Evolutionary conservation across 2,888 invertebrate species (phyloP).

Genomic region (Lepidonotus clava): DNA sequence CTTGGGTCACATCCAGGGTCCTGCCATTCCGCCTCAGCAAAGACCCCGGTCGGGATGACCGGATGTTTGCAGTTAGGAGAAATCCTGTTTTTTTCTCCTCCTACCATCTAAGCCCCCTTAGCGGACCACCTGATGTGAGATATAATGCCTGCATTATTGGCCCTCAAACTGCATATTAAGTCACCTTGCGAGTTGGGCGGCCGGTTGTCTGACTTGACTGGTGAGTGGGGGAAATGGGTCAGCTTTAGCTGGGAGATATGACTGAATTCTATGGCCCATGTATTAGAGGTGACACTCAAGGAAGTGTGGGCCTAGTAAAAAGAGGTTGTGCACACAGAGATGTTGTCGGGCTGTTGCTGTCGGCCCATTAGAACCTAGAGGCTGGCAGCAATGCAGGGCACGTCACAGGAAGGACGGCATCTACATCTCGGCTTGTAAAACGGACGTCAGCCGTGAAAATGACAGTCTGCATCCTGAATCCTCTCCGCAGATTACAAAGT

Average conservation of each 20-base stretch:
- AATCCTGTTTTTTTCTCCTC: background rate
- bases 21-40: background rate
- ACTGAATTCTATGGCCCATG: background rate
- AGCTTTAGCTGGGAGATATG: no score
- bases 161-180: background rate
- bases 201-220: background rate
- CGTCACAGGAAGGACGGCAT: background rate
- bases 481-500: no score
- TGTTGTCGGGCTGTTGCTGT: background rate
- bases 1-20: background rate
- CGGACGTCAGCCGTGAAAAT: background rate
- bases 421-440: background rate
- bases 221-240: background rate
- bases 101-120: background rate
- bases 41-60: background rate
- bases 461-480: no score
- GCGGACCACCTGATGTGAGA: background rate
- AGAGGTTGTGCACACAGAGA: background rate
- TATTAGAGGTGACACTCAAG: background rate
- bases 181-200: background rate
- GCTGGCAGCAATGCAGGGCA: background rate
- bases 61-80: background rate
- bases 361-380: background rate
- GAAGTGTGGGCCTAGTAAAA: background rate
- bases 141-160: background rate